Percentiles rank a stretch among this genome's conserved stretches.
Conservation (phyloP, 2,113 vertebrate species). For the Poeciliopsis turrubarensis region DNA sequence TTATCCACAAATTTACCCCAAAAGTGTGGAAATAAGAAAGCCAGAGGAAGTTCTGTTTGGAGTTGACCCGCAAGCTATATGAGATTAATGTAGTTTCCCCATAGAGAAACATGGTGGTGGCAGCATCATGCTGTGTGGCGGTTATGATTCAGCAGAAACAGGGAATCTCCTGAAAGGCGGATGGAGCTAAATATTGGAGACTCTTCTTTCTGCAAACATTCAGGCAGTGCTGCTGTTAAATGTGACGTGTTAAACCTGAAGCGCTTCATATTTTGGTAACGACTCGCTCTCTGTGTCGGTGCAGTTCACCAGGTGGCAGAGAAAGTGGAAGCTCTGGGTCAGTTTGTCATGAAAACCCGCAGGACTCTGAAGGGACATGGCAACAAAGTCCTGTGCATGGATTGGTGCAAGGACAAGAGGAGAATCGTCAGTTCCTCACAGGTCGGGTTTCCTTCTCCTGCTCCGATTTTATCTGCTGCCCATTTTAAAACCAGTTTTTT, state of each 20-base stretch:
- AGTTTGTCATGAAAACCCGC: constrained; percentile 98
- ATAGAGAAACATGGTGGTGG: neutral
- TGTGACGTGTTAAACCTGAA: too few species aligned
- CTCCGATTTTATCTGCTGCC: neutral
- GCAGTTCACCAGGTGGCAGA: constrained; percentile 98
- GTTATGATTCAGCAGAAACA: neutral
- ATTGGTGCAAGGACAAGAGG: constrained; percentile 98
- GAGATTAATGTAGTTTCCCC: neutral
- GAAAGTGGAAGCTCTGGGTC: constrained; percentile 92
- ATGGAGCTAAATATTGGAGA: too few species aligned
- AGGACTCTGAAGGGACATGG: constrained; percentile 97
- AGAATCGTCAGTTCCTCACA: constrained; percentile 98
- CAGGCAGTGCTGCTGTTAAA: neutral
- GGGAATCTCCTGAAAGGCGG: too few species aligned
- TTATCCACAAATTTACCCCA: too few species aligned
- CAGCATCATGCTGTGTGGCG: neutral
- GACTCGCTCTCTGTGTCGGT: constrained; percentile 11
- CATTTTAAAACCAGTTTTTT: neutral
- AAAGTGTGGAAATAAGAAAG: neutral
- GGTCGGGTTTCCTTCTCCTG: constrained; percentile 73
- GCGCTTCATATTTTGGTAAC: too few species aligned
- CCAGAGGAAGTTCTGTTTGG: too few species aligned
- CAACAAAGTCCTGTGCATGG: constrained; percentile 99
- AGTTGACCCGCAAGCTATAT: too few species aligned
- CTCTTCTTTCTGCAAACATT: neutral